Evolutionary conservation across 2,113 vertebrate genomes (phyloP), one percentile per base, ranked within the genome.

Genomic region (Callipepla squamata): DNA sequence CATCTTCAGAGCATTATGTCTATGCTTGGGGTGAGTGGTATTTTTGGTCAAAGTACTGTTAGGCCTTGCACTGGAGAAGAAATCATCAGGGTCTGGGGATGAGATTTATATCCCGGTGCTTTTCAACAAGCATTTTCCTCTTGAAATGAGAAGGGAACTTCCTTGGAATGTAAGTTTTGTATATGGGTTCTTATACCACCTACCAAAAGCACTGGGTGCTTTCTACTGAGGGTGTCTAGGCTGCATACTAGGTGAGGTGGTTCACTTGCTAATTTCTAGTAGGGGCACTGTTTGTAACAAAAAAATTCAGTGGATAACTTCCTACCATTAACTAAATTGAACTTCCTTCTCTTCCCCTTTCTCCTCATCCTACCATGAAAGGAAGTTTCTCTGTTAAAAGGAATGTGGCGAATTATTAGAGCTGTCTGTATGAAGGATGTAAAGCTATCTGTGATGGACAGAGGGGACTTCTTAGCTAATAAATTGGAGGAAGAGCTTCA

Each of bases 401-500:
- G 83, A 36, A 44, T 72, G 30, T n/a, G 55, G 57, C 93, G 89
- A 91, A 87, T 84, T 32, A 36, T 96, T 85, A 97, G 97, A 0
- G 80, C 97, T 57, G 90, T 97, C 81, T 98, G 95, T 62, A 87
- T 97, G 96, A 97, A 98, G 36, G 97, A 98, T 44, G 95, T 97
- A 1, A 97, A 98, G 77, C 73, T 97, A 8, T 94, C 97, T 73
- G 96, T 97, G 69, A 94, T 98, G 12, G 95, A 97, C 95, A 86
- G 92, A 87, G 93, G 97, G 25, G 94, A 98, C 34, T 97, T 97
- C 81, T 84, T 97, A 81, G 85, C 48, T 61, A 90, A 96, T 85
- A 89, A 95, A 32, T 91, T 96, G 90, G 88, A 97, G 34, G n/a
- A 95, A 30, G 95, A 98, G 72, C 75, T 98, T 58, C 47, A 92